phyloP scores from a whole-genome alignment of 2,113 vertebrate species.

The Eurystomus gularis region DNA sequence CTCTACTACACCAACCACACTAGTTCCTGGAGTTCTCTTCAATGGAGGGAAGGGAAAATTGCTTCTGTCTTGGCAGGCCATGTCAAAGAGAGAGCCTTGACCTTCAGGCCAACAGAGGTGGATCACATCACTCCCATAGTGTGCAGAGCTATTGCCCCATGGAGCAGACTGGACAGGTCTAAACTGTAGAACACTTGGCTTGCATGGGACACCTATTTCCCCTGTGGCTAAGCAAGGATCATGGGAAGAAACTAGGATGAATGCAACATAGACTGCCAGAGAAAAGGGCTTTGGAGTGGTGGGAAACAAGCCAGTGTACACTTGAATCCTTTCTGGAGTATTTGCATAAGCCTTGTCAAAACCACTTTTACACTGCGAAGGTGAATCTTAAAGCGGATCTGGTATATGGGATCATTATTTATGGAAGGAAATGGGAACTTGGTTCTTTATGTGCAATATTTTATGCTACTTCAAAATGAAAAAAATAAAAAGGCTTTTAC shows the following conservation, averaged over 20 bases:
- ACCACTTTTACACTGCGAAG: not conserved
- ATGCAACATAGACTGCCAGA: fast-evolving
- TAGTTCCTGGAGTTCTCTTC: not conserved
- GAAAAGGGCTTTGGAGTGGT: not conserved
- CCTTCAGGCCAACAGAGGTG: not conserved
- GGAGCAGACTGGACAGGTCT: not conserved
- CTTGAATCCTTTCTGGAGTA: not conserved
- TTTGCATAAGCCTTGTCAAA: not conserved
- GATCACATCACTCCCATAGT: not conserved
- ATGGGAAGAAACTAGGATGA: not conserved
- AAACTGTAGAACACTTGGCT: fast-evolving
- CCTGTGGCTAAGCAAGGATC: not conserved
- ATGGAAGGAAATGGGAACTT: not conserved
- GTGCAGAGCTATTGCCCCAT: not conserved
- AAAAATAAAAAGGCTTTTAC: not conserved
- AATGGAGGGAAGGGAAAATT: not conserved
- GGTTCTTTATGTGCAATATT: not conserved
- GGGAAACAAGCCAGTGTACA: not conserved
- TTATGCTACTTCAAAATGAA: not conserved
- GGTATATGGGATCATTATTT: not conserved
- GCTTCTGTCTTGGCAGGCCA: not conserved
- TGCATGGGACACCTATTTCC: no score
- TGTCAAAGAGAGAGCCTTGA: not conserved
- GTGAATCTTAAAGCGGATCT: not conserved
- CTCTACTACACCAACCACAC: fast-evolving